Evolutionary conservation across 2,797 vertebrate genomes (phyloP).

Genomic region (Tapera naevia): DNA sequence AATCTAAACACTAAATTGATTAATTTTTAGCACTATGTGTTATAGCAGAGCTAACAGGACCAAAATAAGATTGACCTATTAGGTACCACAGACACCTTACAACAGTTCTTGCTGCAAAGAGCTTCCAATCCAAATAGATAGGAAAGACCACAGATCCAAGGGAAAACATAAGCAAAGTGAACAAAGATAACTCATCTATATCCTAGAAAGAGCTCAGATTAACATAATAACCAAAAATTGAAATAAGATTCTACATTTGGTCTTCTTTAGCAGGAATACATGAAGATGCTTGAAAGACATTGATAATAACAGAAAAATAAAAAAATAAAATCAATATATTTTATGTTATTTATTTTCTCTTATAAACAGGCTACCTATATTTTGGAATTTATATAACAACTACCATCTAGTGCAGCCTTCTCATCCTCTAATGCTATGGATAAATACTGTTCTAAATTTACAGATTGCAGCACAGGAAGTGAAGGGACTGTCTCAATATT

Average conservation of each 20-base stretch:
- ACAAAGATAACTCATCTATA: background rate
- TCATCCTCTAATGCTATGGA: background rate
- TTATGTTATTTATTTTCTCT: background rate
- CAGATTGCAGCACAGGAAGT: background rate
- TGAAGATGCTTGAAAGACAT: background rate
- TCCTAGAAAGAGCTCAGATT: background rate
- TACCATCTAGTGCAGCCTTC: background rate
- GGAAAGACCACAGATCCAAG: background rate
- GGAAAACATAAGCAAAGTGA: background rate
- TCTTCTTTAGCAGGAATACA: background rate
- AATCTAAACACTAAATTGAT: slow-evolving; percentile 59
- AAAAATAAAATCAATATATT: background rate
- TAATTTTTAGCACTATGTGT: slow-evolving; percentile 48
- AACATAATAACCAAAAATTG: background rate
- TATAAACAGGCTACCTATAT: background rate
- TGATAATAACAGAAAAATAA: background rate
- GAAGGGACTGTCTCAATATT: background rate
- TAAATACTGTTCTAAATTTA: background rate
- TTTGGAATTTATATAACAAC: background rate
- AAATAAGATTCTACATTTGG: background rate
- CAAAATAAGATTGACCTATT: background rate
- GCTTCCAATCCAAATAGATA: background rate
- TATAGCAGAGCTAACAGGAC: background rate
- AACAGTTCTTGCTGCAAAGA: background rate
- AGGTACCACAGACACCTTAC: background rate